Evolutionary conservation across 2,888 invertebrate species (phyloP), one percentile per base, ranked within the genome.

Genomic region (Eristalis intricaria): DNA sequence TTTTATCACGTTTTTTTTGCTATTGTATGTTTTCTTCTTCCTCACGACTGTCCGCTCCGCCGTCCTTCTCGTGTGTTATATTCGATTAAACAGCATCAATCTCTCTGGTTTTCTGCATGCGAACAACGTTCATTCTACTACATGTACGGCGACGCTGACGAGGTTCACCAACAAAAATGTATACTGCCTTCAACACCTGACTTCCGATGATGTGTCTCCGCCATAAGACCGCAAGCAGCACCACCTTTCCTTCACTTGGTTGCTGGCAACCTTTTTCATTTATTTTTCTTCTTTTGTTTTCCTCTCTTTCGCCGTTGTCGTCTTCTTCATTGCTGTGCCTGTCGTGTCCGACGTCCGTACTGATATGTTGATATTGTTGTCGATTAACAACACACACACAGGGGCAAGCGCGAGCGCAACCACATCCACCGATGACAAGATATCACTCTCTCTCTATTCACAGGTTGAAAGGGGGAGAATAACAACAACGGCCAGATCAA

Each of bases 131-230:
- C 50, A 50, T 22, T 32, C 22, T 19, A 26, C 15, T 43, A 74
- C 35, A 35, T 66, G 56, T 5, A 69, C 50, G 76, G 76, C 60
- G 43, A 68, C 38, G 56, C 23, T 60, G 60, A 32, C 29, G 61
- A 66, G 35, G 4, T 79, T 80, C 79, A 79, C 79, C 71, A 87
- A 80, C 61, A 81, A 73, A 68, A 75, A 80, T 82, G 71, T 79
- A 66, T 43, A 79, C 84, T 79, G 69, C 56, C 71, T 83, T 87
- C 84, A 83, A 84, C 87, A 87, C 87, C 87, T 87, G 79, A 87
- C 87, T 87, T 87, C 87, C 87, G 87, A 87, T 87, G 87, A 87
- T 87, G 84, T 87, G 87, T 80, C 50, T 50, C 71, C 76, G 84
- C 87, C 87, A 84, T 76, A 76, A 84, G 84, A 83, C 87, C 87